Base-by-base conservation (phyloP, 2,888 invertebrate species). In the Helobdella robusta region DNA sequence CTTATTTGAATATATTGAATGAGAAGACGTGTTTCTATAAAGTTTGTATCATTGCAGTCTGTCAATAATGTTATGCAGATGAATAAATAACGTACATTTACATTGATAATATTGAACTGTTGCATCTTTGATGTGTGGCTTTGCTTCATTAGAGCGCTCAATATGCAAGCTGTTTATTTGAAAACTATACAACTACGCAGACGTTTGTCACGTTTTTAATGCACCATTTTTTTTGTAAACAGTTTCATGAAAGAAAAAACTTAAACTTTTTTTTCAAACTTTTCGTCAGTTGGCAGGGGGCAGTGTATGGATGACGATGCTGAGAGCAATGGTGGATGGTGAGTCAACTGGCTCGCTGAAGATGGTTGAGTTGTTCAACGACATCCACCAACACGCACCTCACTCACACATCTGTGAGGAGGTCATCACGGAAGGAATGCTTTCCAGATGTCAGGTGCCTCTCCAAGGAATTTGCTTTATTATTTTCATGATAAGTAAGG, bases 331-430 rank as follows among this genome's bases (percentile, higher is more conserved):
- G 23, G 28, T 18, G 5, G 6, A 5, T 5, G 76, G 83, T 61
- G 81, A 80, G 23, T 82, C 84, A 46, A 81, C 82, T 65, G 83
- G 83, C 69, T 85, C 85, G 73, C 80, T 85, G 73, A 78, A 82
- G 59, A 84, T 85, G 70, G 86, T 87, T 5, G 86, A 87, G 52
- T 78, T 91, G 23, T 80, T 91, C 1, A 86, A 88, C 74, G 87
- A 87, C 74, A 82, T 91, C 50, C 89, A 90, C 76, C 87, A 88
- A 73, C 84, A 83, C 48, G 78, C 86, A 72, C 80, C 84, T 72
- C 74, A 75, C 77, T 81, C 82, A 66, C 82, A 84, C 73, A 81
- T 84, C n/a, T 88, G 88, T 59, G 88, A 89, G 75, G 84, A 86
- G 68, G 84, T 87, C 0, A 86, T 88, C 59, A 86, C 80, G 25